Evolutionary conservation across 2,113 vertebrate genomes (phyloP).

Genomic region (Pycnonotus jocosus): DNA sequence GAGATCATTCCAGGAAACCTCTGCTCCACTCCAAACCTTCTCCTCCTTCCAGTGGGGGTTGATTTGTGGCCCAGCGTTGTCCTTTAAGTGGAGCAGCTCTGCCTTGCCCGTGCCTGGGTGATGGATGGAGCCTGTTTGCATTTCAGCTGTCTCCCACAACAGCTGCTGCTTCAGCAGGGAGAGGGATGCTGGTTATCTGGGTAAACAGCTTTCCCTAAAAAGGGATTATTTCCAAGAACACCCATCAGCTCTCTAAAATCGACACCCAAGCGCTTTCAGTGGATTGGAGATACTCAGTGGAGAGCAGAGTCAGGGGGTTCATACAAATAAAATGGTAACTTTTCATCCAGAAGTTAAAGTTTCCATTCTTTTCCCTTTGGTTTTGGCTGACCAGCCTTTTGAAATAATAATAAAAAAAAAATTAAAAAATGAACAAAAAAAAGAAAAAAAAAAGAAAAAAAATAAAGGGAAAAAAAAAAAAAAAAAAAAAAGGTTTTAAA

Average conservation of each 20-base stretch:
- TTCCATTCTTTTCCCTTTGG: not conserved
- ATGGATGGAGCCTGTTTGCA: conserved; percentile 17
- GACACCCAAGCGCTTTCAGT: not conserved
- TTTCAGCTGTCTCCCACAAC: conserved; percentile 31
- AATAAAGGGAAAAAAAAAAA: no score
- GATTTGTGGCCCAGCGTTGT: conserved; percentile 17
- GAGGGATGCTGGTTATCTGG: not conserved
- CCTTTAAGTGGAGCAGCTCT: conserved; percentile 8
- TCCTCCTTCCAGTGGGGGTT: not conserved
- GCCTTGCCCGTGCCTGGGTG: conserved; percentile 10
- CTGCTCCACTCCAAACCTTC: not conserved
- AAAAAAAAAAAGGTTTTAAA: no score
- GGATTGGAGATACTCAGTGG: not conserved
- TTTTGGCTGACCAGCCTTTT: not conserved
- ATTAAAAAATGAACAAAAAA: no score
- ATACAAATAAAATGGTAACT: not conserved
- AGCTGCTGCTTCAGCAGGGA: conserved; percentile 14
- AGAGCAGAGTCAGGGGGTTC: not conserved
- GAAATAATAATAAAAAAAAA: not conserved
- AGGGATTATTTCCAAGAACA: not conserved
- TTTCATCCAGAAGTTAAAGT: not conserved
- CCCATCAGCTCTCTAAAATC: not conserved
- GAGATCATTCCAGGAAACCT: not conserved
- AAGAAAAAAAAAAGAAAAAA: no score
- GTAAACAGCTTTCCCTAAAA: not conserved